Evolutionary conservation across 2,113 vertebrate genomes (phyloP).

Genomic region (Semicossyphus pulcher): DNA sequence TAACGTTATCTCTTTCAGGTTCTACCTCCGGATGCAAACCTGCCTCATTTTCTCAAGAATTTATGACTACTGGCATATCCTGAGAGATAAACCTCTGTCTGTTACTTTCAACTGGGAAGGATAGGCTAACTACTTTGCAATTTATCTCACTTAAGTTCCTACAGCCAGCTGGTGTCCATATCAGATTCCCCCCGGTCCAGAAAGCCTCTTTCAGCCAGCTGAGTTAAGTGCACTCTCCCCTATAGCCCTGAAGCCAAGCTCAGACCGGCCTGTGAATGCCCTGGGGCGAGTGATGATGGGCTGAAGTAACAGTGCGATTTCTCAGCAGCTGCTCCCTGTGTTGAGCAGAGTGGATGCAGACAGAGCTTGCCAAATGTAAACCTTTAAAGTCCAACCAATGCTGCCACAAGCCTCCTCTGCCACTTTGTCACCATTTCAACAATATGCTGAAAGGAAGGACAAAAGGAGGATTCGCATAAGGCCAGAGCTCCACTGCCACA

Average conservation of each 20-base stretch:
- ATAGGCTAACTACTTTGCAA: conserved; percentile 71
- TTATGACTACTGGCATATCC: conserved; percentile 53
- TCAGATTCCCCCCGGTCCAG: conserved; percentile 67
- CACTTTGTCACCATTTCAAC: conserved; percentile 60
- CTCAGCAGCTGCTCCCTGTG: conserved; percentile 74
- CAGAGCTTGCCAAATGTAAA: conserved; percentile 63
- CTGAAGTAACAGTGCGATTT: conserved; percentile 67
- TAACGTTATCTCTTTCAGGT: conserved; percentile 40
- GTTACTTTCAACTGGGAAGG: conserved; percentile 68
- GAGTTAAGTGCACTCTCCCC: conserved; percentile 76
- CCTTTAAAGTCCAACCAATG: conserved; percentile 60
- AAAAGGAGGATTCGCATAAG: conserved; percentile 34
- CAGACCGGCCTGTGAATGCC: conserved; percentile 72
- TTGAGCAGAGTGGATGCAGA: conserved; percentile 51
- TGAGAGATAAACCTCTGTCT: conserved; percentile 66
- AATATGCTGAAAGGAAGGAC: conserved; percentile 47
- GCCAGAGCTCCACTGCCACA: conserved; percentile 29
- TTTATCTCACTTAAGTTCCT: conserved; percentile 79
- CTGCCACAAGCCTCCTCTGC: conserved; percentile 51
- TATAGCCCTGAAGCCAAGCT: conserved; percentile 73
- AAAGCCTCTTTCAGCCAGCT: conserved; percentile 72
- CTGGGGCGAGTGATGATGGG: conserved; percentile 73
- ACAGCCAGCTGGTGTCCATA: conserved; percentile 73
- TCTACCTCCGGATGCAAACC: conserved; percentile 49
- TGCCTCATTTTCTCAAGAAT: conserved; percentile 40